Evolutionary conservation across 2,113 vertebrate species (phyloP), one percentile per base, ranked within the genome.

Genomic region (Crotalus helleri): DNA sequence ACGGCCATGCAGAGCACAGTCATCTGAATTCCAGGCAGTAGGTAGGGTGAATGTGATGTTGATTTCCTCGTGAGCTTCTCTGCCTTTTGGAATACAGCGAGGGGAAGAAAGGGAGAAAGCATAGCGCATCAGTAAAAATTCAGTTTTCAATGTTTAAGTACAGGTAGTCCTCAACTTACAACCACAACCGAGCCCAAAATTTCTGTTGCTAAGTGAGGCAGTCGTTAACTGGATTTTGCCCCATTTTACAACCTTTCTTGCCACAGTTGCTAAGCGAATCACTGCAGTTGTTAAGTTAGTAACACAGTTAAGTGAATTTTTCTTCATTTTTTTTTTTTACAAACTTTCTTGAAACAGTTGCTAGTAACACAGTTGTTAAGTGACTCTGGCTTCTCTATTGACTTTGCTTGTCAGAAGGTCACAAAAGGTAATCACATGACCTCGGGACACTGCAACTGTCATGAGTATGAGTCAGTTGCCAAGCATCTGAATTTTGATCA

Each of bases 21-120:
- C 99, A 0, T 99, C 99, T 0, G 99, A 98, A 93, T 98, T 99
- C 99, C 99, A 99, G 94, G 99, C 98, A 5, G 98, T 96, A 0
- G 99, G 99, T 96, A 99, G 96, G 1, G 99, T 99, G 95, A 99
- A 99, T 0, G 99, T 99, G 94, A 99, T 99, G 95, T 99, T 99
- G 94, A 99, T 98, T 92, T 99, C 99, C 96, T 99, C 99, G 0
- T 99, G 99, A 94, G 99, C 98, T 97, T 99, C 99, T 93, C 98
- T 98, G 95, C 99, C 99, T 99, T 94, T 24, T 88, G 95, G 93
- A 94, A 54, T 96, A 44, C 96, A 17, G 59, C 0, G 3, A 53
- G 64, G 3, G 57, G 33, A 89, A 55, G 58, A 46, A 24, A 85
- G 54, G 21, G 92, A 54, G 96, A 93, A 93, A 87, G 94, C 23